Evolutionary conservation across 2,113 vertebrate species (phyloP).

Genomic region (Meleagris gallopavo): DNA sequence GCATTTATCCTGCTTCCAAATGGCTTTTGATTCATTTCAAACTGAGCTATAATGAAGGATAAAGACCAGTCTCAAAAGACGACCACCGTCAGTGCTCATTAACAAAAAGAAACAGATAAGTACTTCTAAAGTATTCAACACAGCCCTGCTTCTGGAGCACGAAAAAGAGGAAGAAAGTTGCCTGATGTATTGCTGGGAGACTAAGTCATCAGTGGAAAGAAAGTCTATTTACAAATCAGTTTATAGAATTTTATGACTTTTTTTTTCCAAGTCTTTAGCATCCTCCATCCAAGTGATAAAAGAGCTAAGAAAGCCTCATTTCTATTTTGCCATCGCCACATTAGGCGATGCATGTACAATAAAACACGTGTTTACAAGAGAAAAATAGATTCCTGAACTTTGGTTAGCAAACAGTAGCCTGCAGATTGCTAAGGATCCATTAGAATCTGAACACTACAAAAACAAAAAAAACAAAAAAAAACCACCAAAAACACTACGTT

Average conservation of each 20-base stretch:
- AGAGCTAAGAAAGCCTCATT: background rate
- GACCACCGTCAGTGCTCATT: background rate
- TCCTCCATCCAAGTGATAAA: background rate
- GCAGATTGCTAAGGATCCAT: background rate
- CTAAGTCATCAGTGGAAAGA: background rate
- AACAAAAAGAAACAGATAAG: background rate
- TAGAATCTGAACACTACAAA: background rate
- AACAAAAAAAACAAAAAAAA: background rate
- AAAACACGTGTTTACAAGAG: background rate
- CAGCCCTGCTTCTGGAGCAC: background rate
- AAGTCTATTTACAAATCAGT: background rate
- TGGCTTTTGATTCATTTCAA: background rate
- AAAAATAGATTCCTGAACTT: background rate
- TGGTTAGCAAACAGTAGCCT: background rate
- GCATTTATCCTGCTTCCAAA: background rate
- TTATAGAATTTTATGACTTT: background rate
- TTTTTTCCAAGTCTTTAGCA: background rate
- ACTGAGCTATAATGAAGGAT: background rate
- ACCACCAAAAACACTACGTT: no score
- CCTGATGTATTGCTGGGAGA: background rate
- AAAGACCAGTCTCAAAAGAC: background rate
- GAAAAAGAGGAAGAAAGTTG: background rate
- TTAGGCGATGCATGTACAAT: rapidly evolving
- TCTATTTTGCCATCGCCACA: background rate
- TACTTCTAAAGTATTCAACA: background rate